phyloP scores from a whole-genome alignment of 2,888 invertebrate genomes.

The Plagodis pulveraria region DNA sequence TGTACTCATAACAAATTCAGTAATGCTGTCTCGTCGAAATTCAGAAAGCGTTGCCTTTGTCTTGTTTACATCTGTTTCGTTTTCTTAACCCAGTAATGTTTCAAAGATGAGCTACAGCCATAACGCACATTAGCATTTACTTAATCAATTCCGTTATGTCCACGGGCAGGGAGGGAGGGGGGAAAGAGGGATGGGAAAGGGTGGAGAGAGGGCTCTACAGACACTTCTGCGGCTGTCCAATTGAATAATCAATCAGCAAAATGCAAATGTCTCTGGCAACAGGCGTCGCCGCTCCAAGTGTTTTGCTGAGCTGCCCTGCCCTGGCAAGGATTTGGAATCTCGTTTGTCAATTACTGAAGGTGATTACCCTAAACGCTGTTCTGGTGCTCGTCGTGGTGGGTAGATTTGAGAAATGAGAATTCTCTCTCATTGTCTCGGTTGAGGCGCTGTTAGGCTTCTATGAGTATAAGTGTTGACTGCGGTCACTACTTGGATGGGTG shows the following conservation, averaged over 20 bases:
- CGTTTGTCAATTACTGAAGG: constrained; percentile 27
- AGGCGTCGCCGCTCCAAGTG: constrained; percentile 53
- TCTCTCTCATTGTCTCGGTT: too few species aligned
- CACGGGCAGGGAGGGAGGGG: constrained; percentile 42
- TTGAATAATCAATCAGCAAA: constrained; percentile 81
- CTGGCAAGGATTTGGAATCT: constrained; percentile 24
- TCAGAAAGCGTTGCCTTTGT: constrained; percentile 20
- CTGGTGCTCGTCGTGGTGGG: constrained; percentile 4
- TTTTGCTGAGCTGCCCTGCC: constrained; percentile 39
- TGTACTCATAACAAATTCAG: constrained; percentile 25
- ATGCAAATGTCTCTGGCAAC: constrained; percentile 77
- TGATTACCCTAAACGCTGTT: constrained; percentile 23
- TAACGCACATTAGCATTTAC: constrained; percentile 71
- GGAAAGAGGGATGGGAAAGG: constrained; percentile 11
- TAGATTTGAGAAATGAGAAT: constrained; percentile 13
- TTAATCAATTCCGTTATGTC: constrained; percentile 70
- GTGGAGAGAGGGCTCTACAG: constrained; percentile 32
- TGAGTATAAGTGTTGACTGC: too few species aligned
- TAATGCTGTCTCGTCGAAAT: constrained; percentile 14
- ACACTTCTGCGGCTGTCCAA: constrained; percentile 61
- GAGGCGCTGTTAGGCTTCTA: too few species aligned
- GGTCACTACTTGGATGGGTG: too few species aligned
- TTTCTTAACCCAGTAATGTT: constrained; percentile 36
- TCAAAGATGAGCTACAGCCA: constrained; percentile 47
- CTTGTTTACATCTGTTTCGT: constrained; percentile 26